Conservation (phyloP, 1,140 invertebrate genomes). For the Lethocerus indicus region DNA sequence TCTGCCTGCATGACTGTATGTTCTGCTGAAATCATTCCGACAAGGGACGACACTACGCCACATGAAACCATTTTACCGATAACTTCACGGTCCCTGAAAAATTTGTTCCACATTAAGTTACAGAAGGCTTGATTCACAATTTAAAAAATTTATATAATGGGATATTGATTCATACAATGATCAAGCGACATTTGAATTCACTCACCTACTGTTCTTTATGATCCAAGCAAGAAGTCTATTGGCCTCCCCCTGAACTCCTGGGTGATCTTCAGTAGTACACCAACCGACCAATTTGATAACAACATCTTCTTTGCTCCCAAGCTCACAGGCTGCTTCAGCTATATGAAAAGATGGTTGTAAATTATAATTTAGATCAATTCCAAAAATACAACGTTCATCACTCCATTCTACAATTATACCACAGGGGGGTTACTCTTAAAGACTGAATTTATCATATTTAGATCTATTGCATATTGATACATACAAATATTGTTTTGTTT, state of each 20-base stretch:
- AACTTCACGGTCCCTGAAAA: constrained; percentile 32
- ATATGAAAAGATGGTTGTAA: constrained; percentile 15
- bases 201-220: constrained; percentile 49
- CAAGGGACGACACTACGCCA: constrained; percentile 50
- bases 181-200: background rate
- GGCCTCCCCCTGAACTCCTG: constrained; percentile 72
- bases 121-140: background rate
- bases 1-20: constrained; percentile 81
- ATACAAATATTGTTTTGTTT: background rate
- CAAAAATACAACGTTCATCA: too few species aligned
- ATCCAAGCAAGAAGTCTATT: constrained; percentile 64
- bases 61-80: constrained; percentile 40
- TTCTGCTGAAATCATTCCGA: constrained; percentile 62
- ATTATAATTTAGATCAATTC: background rate
- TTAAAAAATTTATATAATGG: background rate
- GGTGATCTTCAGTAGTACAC: constrained; percentile 60
- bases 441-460: too few species aligned
- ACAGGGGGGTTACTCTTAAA: too few species aligned
- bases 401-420: background rate
- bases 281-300: constrained; percentile 54
- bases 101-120: background rate
- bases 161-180: constrained; percentile 3
- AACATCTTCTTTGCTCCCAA: constrained; percentile 34
- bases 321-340: constrained; percentile 40
- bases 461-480: background rate